Conservation (phyloP, 2,113 vertebrate genomes). For the Sinosuthora webbiana region DNA sequence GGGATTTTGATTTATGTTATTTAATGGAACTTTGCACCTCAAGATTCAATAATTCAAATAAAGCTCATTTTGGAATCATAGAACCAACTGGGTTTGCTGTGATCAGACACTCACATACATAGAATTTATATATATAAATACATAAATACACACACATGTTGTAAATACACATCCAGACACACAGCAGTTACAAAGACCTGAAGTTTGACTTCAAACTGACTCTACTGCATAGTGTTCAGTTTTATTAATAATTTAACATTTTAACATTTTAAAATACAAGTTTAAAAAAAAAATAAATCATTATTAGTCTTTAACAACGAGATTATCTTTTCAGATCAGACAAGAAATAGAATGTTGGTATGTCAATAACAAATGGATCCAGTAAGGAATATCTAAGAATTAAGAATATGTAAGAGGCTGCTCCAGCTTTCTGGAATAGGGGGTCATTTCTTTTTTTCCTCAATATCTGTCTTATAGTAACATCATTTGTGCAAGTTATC, state of each 20-base stretch:
- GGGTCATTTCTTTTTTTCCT: neutral
- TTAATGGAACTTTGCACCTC: neutral
- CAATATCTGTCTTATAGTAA: neutral
- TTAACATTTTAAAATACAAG: neutral
- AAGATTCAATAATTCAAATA: neutral
- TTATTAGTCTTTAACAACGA: neutral
- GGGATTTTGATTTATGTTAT: neutral
- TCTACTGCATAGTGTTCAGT: neutral
- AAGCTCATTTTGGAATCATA: neutral
- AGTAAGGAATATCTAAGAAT: neutral
- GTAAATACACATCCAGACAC: rapidly evolving
- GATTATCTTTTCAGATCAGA: neutral
- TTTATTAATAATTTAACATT: neutral
- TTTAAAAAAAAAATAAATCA: neutral
- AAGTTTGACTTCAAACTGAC: neutral
- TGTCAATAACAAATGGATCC: neutral
- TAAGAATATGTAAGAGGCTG: neutral
- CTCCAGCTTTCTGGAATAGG: neutral
- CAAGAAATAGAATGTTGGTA: neutral
- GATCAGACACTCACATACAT: neutral
- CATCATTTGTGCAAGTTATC: neutral
- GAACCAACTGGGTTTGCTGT: neutral
- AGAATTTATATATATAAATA: neutral
- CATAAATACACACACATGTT: neutral
- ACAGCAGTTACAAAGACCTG: neutral